These are phyloP conservation scores for Macaria notata DNA, from an alignment of 2,888 invertebrate species.

Conservation along the genomic window DNA sequence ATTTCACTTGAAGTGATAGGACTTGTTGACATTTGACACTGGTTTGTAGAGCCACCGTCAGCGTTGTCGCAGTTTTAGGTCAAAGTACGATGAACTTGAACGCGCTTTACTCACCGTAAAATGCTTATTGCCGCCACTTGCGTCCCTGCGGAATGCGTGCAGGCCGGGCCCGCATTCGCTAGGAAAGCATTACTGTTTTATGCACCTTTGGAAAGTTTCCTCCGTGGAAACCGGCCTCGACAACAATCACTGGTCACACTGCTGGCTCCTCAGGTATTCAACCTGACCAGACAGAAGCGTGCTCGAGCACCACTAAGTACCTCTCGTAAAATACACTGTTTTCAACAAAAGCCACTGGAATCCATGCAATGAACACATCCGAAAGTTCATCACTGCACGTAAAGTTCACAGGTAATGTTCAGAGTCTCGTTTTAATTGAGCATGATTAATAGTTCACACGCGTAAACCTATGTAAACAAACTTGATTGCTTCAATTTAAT, in stretches of 20 bases:
- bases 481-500: constrained; percentile 57
- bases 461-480: constrained; percentile 51
- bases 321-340: constrained; percentile 69
- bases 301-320: constrained; percentile 62
- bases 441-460: constrained; percentile 55
- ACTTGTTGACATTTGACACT: constrained; percentile 60
- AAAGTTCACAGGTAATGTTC: constrained; percentile 45
- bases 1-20: constrained; percentile 40
- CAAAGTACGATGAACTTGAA: constrained; percentile 80
- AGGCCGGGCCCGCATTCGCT: constrained; percentile 77
- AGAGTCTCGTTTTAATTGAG: constrained; percentile 29
- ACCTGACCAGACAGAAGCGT: constrained; percentile 65
- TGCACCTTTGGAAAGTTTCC: constrained; percentile 81
- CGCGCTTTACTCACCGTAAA: constrained; percentile 79
- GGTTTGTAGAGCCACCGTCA: constrained; percentile 45
- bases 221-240: constrained; percentile 78
- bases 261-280: constrained; percentile 59
- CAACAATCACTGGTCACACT: constrained; percentile 81
- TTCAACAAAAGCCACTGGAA: constrained; percentile 77
- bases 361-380: constrained; percentile 63
- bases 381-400: constrained; percentile 54
- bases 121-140: constrained; percentile 80
- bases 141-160: constrained; percentile 79
- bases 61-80: constrained; percentile 67
- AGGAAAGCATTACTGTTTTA: constrained; percentile 79